Conservation (phyloP, 30 jellyfish, hydroid and myxozoan species). For the Chironex yamaguchii region DNA sequence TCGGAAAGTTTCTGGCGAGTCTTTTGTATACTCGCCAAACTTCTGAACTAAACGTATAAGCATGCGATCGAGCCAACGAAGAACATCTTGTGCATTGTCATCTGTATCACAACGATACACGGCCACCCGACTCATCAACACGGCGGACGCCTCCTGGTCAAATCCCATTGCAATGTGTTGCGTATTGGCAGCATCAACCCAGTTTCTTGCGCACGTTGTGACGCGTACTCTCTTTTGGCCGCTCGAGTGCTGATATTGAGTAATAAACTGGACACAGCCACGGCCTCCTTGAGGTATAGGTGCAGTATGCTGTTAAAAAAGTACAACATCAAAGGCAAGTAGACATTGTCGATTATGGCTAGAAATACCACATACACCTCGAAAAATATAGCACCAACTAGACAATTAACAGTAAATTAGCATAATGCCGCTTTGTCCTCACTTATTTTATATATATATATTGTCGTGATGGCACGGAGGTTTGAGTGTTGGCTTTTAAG, state of each 20-base stretch:
- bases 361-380: neutral
- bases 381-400: no score
- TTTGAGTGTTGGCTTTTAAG: no score
- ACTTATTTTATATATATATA: no score
- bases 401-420: no score
- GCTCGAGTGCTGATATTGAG: conserved; percentile 95
- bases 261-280: conserved; percentile 96
- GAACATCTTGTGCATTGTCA: conserved; percentile 97
- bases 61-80: conserved; percentile 98
- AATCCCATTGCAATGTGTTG: conserved; percentile 90
- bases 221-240: conserved; percentile 97
- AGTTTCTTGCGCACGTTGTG: conserved; percentile 98
- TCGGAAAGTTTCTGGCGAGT: conserved; percentile 87
- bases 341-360: neutral
- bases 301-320: conserved; percentile 89
- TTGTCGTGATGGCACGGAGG: no score
- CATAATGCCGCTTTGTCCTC: neutral
- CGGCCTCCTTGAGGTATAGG: conserved; percentile 99
- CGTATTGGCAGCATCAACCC: conserved; percentile 96
- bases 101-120: conserved; percentile 96
- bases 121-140: conserved; percentile 98
- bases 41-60: conserved; percentile 91
- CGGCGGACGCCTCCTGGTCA: conserved; percentile 99
- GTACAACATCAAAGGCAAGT: neutral
- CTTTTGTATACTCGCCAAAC: conserved; percentile 92